phyloP scores from a whole-genome alignment of 23 tunicate species.

The Trididemnum miniatum region DNA sequence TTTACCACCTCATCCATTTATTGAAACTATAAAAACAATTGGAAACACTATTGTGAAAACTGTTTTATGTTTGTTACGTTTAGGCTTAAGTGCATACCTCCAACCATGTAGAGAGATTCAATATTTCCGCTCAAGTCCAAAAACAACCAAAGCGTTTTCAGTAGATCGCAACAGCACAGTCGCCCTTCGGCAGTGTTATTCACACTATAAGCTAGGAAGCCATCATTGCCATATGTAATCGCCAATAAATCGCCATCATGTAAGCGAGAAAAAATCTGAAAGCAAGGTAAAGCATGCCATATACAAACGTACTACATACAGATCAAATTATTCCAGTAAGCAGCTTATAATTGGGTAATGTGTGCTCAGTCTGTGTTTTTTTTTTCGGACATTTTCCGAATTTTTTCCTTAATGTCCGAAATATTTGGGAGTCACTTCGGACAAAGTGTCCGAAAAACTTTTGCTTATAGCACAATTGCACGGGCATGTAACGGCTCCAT shows the following conservation, averaged over 20 bases:
- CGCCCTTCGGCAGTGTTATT: neutral
- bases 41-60: neutral
- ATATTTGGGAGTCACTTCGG: neutral
- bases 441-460: too few relatives aligned
- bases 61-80: neutral
- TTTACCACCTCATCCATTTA: too few relatives aligned
- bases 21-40: too few relatives aligned
- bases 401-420: neutral
- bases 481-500: too few relatives aligned
- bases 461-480: too few relatives aligned
- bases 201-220: neutral
- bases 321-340: too few relatives aligned
- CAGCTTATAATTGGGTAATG: too few relatives aligned
- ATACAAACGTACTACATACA: too few relatives aligned
- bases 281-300: neutral
- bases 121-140: neutral
- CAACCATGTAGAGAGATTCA: neutral
- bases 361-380: neutral
- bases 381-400: too few relatives aligned
- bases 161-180: neutral
- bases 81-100: neutral
- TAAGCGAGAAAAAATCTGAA: neutral
- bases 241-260: neutral
- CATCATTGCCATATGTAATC: neutral
- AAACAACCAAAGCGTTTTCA: neutral